These are phyloP conservation scores for Oryzias celebensis DNA, from an alignment of 2,113 vertebrate genomes.

Conservation along the genomic window DNA sequence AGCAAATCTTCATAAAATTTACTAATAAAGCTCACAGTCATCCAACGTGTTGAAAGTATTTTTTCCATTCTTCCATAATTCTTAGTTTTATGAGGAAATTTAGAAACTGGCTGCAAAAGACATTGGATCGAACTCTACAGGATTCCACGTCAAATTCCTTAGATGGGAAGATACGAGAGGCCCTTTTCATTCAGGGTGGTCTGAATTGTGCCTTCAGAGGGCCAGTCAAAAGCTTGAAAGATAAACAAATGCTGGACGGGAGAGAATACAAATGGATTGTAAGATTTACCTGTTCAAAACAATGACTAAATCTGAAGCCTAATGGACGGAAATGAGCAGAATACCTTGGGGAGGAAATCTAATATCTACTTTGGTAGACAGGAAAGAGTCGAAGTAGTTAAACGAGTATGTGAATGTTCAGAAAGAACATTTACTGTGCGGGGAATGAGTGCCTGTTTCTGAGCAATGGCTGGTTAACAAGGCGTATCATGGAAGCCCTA, in stretches of 20 bases:
- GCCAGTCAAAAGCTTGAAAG: slow-evolving; percentile 17
- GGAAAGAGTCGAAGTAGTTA: slow-evolving; percentile 53
- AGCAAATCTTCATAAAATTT: slow-evolving; percentile 45
- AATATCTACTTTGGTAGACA: slow-evolving; percentile 52
- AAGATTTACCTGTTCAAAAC: slow-evolving; percentile 54
- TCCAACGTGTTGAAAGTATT: slow-evolving; percentile 33
- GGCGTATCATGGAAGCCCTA: slow-evolving; percentile 53
- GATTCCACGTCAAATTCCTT: slow-evolving; percentile 64
- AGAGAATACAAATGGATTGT: slow-evolving; percentile 41
- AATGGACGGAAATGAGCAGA: slow-evolving; percentile 67
- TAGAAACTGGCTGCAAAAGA: slow-evolving; percentile 37
- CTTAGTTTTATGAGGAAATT: slow-evolving; percentile 32
- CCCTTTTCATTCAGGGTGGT: slow-evolving; percentile 47
- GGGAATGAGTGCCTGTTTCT: slow-evolving; percentile 44
- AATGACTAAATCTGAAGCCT: slow-evolving; percentile 48
- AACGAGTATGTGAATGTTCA: slow-evolving; percentile 57
- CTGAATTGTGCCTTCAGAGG: slow-evolving; percentile 23
- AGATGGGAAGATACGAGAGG: slow-evolving; percentile 51
- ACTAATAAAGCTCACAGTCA: slow-evolving; percentile 33
- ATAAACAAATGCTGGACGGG: slow-evolving; percentile 41
- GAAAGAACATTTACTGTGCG: slow-evolving; percentile 66
- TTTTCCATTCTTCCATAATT: slow-evolving; percentile 47
- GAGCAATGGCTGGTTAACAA: slow-evolving; percentile 64
- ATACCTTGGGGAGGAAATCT: slow-evolving; percentile 57
- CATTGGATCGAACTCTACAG: slow-evolving; percentile 62